These are phyloP conservation scores for Furnarius figulus DNA, from an alignment of 2,113 vertebrate species.

Conservation along the genomic window DNA sequence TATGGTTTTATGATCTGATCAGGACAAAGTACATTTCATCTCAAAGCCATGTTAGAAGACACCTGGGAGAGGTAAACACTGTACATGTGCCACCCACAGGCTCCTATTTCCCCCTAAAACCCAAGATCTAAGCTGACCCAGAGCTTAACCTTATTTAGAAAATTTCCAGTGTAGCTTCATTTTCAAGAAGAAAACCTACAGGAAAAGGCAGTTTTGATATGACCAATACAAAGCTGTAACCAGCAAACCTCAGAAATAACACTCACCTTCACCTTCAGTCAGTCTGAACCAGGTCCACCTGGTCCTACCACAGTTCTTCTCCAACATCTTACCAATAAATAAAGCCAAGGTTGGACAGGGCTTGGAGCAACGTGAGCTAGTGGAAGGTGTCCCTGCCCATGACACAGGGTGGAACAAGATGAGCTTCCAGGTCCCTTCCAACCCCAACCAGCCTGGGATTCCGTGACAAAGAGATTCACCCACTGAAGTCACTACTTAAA, in stretches of 20 bases:
- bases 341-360: not conserved
- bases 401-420: not conserved
- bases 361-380: not conserved
- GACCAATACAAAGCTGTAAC: not conserved
- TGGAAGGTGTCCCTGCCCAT: not conserved
- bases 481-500: not conserved
- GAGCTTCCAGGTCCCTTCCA: not conserved
- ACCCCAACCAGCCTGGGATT: not conserved
- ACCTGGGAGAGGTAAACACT: not conserved
- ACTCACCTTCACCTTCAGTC: not conserved
- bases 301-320: not conserved
- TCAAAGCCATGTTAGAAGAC: not conserved
- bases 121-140: not conserved
- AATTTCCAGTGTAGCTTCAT: rapidly evolving
- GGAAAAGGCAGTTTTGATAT: not conserved
- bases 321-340: not conserved
- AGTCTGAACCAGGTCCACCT: not conserved
- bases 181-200: not conserved
- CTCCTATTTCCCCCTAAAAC: not conserved
- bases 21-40: not conserved
- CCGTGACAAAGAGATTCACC: not conserved
- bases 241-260: not conserved
- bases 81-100: not conserved
- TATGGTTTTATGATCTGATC: not conserved
- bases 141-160: not conserved